Percentiles rank a stretch among this genome's conserved stretches.
Evolutionary conservation across 2,113 vertebrate genomes (phyloP).

Genomic region (Eurypyga helias): DNA sequence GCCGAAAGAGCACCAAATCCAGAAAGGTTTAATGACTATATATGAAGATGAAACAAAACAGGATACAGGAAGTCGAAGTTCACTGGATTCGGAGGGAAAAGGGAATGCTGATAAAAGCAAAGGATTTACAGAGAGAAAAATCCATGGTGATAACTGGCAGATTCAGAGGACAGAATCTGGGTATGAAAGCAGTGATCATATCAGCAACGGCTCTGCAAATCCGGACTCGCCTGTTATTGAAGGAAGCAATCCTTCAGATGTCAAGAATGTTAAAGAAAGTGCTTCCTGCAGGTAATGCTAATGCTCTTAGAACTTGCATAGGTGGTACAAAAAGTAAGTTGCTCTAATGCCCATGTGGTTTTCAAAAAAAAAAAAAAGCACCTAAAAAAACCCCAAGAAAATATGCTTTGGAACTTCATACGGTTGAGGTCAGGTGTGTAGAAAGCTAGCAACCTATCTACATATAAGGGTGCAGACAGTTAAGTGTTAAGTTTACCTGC

Average conservation of each 20-base stretch:
- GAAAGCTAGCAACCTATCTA: background rate
- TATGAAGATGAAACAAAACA: conserved; percentile 92
- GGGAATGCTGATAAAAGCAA: conserved; percentile 78
- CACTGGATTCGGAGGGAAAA: conserved; percentile 84
- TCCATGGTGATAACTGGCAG: conserved; percentile 85
- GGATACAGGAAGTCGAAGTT: conserved; percentile 85
- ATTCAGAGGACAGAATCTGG: conserved; percentile 93
- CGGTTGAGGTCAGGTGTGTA: background rate
- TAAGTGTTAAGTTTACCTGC: background rate
- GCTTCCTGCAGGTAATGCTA: conserved; percentile 79
- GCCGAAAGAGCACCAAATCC: conserved; percentile 82
- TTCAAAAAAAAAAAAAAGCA: background rate
- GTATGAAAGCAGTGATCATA: conserved; percentile 91
- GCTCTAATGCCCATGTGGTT: background rate
- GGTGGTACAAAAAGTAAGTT: background rate
- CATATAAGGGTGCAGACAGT: background rate
- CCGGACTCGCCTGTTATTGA: conserved; percentile 86
- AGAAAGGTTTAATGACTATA: conserved; percentile 91
- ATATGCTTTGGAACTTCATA: background rate
- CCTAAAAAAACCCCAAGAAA: background rate
- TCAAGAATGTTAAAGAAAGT: conserved; percentile 74
- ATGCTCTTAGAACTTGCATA: background rate
- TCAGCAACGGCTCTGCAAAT: conserved; percentile 89
- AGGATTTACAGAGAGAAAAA: conserved; percentile 71
- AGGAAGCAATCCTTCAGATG: conserved; percentile 71